Evolutionary conservation across 2,113 vertebrate species (phyloP).

Genomic region (Cyanocitta stelleri): DNA sequence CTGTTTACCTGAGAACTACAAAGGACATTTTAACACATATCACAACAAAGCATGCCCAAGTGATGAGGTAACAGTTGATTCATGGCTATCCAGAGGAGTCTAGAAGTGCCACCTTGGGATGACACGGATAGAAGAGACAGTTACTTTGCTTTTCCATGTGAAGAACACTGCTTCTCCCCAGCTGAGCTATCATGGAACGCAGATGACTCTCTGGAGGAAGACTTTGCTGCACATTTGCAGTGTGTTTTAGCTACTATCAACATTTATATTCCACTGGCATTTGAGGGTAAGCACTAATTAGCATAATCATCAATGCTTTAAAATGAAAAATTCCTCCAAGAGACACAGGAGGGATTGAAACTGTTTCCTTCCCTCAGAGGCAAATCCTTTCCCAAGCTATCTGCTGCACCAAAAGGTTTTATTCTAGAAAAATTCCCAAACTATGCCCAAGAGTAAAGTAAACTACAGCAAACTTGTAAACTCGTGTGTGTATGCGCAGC

Average conservation of each 20-base stretch:
- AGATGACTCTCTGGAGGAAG: slow-evolving; percentile 27
- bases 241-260: slow-evolving; percentile 50
- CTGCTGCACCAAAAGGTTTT: slow-evolving; percentile 9
- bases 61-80: neutral
- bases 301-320: slow-evolving; percentile 37
- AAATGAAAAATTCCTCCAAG: slow-evolving; percentile 29
- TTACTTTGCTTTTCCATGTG: neutral
- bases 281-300: slow-evolving; percentile 43
- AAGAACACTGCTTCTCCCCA: neutral
- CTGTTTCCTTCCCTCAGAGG: neutral
- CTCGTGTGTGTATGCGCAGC: neutral
- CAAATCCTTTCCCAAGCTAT: slow-evolving; percentile 10
- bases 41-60: neutral
- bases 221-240: neutral
- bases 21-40: neutral
- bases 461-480: neutral
- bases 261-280: slow-evolving; percentile 49
- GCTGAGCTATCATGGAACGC: neutral
- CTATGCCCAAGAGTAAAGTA: neutral
- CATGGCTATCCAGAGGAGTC: neutral
- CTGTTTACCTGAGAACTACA: neutral
- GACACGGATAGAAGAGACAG: neutral
- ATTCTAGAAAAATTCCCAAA: slow-evolving; percentile 7
- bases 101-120: neutral
- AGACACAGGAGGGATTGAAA: slow-evolving; percentile 8